These are phyloP conservation scores for Platichthys flesus DNA, from an alignment of 2,113 vertebrate species.

Conservation along the genomic window DNA sequence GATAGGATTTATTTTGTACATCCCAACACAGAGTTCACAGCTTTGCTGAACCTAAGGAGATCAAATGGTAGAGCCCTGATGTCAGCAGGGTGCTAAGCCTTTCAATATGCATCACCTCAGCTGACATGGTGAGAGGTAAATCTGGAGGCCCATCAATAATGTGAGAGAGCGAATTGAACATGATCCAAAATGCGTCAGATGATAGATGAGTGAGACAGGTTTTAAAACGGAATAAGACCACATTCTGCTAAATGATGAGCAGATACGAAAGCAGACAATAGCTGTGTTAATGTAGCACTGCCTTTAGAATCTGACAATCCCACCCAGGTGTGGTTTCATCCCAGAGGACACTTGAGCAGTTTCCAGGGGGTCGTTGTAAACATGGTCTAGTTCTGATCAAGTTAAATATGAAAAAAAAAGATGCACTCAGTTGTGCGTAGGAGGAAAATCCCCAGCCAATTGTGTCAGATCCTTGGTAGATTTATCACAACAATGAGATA, in stretches of 20 bases:
- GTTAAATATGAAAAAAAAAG: neutral
- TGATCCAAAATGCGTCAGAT: slow-evolving; percentile 46
- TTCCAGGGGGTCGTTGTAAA: neutral
- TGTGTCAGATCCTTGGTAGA: neutral
- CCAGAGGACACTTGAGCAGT: neutral
- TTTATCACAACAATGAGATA: neutral
- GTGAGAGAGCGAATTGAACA: slow-evolving; percentile 38
- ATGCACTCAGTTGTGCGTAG: neutral
- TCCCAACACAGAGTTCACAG: slow-evolving; percentile 68
- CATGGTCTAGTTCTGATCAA: neutral
- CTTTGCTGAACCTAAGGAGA: slow-evolving; percentile 66
- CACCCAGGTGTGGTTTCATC: neutral
- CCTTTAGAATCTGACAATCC: slow-evolving; percentile 2
- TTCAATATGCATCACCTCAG: slow-evolving; percentile 61
- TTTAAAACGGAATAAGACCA: slow-evolving; percentile 34
- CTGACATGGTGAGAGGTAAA: slow-evolving; percentile 52
- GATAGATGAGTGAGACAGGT: slow-evolving; percentile 27
- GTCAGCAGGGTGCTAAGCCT: slow-evolving; percentile 52
- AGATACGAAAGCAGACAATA: slow-evolving; percentile 18
- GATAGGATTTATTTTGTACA: slow-evolving; percentile 76
- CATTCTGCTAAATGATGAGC: slow-evolving; percentile 8
- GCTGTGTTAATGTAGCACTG: slow-evolving; percentile 2
- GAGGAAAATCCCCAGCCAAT: neutral
- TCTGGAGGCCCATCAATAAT: slow-evolving; percentile 51
- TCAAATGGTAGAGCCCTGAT: slow-evolving; percentile 50